Evolutionary conservation across 2,888 invertebrate species (phyloP).

Genomic region (Oasisia sp.): DNA sequence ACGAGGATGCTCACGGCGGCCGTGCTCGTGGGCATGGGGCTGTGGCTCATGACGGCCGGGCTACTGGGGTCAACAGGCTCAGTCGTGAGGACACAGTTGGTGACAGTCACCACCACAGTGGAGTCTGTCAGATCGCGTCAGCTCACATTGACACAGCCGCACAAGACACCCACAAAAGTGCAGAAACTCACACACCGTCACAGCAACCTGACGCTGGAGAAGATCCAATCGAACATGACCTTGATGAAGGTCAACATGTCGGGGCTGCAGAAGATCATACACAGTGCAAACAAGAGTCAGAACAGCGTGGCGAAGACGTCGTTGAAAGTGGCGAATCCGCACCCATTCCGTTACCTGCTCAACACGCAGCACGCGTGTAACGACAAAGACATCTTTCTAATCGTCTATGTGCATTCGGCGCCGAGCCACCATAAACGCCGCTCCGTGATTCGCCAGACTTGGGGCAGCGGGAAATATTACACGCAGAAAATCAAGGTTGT

Average conservation of each 20-base stretch:
- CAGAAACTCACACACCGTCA: neutral
- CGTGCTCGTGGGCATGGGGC: neutral
- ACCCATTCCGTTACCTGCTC: slow-evolving; percentile 51
- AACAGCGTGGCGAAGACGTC: neutral
- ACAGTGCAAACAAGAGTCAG: neutral
- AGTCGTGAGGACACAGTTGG: neutral
- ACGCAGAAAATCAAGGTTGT: slow-evolving; percentile 53
- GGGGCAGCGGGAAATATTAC: slow-evolving; percentile 56
- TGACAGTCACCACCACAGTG: neutral
- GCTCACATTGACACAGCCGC: neutral
- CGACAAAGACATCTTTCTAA: slow-evolving; percentile 46
- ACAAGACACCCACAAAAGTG: neutral
- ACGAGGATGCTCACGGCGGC: neutral
- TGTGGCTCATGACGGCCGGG: neutral
- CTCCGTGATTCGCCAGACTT: slow-evolving; percentile 61
- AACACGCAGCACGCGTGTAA: slow-evolving; percentile 48
- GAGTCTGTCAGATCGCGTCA: neutral
- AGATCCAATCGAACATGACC: neutral
- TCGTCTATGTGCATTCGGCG: slow-evolving; percentile 63
- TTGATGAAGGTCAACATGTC: slow-evolving; percentile 11
- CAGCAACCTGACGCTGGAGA: slow-evolving; percentile 3
- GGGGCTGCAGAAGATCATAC: neutral
- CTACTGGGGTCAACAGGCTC: neutral
- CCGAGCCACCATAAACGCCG: slow-evolving; percentile 60
- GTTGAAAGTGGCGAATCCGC: slow-evolving; percentile 47